Evolutionary conservation across 2,797 vertebrate genomes (phyloP).

Genomic region (Megaceryle alcyon): DNA sequence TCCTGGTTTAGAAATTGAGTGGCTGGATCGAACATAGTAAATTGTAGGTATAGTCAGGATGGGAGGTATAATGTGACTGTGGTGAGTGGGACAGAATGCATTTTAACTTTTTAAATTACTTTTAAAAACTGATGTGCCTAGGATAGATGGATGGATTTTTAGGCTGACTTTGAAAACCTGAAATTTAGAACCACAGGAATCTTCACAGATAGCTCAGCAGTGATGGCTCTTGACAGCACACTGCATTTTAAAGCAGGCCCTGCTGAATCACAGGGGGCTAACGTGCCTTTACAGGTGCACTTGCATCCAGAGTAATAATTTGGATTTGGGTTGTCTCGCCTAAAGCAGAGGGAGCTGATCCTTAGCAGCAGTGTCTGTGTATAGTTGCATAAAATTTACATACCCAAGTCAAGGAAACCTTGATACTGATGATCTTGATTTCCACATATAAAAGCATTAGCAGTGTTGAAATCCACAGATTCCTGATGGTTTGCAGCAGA

Average conservation of each 20-base stretch:
- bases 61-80: background rate
- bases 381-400: background rate
- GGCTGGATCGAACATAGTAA: background rate
- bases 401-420: background rate
- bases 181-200: constrained; percentile 8
- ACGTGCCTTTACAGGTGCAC: background rate
- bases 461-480: background rate
- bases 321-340: background rate
- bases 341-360: constrained; percentile 19
- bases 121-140: background rate
- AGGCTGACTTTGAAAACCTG: constrained; percentile 23
- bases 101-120: background rate
- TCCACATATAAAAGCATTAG: background rate
- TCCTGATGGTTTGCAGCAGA: background rate
- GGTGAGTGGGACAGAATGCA: background rate
- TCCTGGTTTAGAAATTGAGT: background rate
- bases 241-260: constrained; percentile 1
- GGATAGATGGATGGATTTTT: background rate
- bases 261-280: background rate
- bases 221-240: background rate
- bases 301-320: background rate
- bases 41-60: background rate
- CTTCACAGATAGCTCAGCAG: background rate
- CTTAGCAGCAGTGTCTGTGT: background rate
- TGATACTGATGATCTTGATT: background rate